Evolutionary conservation across 2,888 invertebrate species (phyloP), one percentile per base, ranked within the genome.

Genomic region (Limnephilus marmoratus): DNA sequence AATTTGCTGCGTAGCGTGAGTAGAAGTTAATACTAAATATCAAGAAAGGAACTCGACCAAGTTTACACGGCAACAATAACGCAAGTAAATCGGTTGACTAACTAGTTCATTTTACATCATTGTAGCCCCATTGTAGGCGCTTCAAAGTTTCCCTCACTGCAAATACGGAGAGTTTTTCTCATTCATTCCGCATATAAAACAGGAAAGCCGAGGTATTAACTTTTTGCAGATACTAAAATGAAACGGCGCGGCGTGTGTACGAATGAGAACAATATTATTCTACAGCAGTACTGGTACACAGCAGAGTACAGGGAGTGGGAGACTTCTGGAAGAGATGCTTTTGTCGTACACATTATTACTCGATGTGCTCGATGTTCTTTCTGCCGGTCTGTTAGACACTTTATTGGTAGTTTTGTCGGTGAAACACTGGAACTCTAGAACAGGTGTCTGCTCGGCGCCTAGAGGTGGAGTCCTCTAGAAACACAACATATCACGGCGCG

Each of bases 161-260:
- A 92, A 92, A 93, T 93, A 93, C 80, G 90, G 91, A 81, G 88
- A 92, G 90, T 82, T 93, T 93, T 93, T 93, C 91, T 92, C 92
- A 90, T 93, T 93, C 89, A 91, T 92, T 90, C 90, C 81, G 85
- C 87, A 92, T 90, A 91, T 90, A 93, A 91, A 91, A 91, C 90
- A 85, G 91, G 29, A 93, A 93, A 93, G 92, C 91, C 89, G 90
- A 91, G 85, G 93, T 91, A 93, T 93, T 93, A 92, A 93, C 92
- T 92, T 93, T 93, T 93, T 92, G 91, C 92, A 89, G 91, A 93
- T 92, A 91, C 88, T 87, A 90, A 37, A 68, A 89, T 89, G 80
- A 81, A 89, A 89, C 88, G n/a, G 88, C 37, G 68, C 88, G 37
- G 88, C 37, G 34, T 80, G 41, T 45, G 81, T 81, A 89, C 91